Percentiles rank a stretch among this genome's conserved stretches.
These are phyloP conservation scores for Pseudonaja textilis DNA, from an alignment of 2,113 vertebrate genomes.

Conservation along the genomic window DNA sequence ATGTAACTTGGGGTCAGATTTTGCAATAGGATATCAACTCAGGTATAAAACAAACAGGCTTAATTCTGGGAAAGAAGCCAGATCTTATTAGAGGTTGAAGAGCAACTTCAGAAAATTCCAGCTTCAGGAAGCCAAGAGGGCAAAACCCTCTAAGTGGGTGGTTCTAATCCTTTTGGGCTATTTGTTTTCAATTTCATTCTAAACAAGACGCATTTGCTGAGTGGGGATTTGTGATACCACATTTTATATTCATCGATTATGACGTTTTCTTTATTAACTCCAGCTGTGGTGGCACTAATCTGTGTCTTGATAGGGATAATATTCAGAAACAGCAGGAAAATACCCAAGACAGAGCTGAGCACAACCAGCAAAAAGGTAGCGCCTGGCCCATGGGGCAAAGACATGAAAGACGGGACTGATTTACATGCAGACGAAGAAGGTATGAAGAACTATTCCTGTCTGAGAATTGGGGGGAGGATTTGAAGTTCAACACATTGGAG, in stretches of 20 bases:
- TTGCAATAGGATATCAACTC: background rate
- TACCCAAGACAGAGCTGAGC: background rate
- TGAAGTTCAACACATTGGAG: background rate
- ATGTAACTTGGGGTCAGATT: background rate
- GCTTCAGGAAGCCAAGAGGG: slow-evolving; percentile 33
- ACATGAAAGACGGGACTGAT: slow-evolving; percentile 79
- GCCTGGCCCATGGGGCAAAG: slow-evolving; percentile 80
- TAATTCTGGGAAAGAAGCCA: background rate
- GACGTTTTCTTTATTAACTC: slow-evolving; percentile 79
- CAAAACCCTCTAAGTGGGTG: background rate
- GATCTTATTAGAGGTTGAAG: background rate
- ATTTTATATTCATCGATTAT: slow-evolving; percentile 54
- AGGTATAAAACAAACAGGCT: background rate
- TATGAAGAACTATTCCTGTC: slow-evolving; percentile 52
- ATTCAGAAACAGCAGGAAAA: slow-evolving; percentile 62
- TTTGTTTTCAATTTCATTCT: background rate
- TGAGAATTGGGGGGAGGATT: fast-evolving
- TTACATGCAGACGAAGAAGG: slow-evolving; percentile 66
- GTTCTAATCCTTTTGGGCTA: slow-evolving; percentile 25
- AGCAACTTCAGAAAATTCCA: slow-evolving; percentile 18
- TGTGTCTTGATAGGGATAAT: slow-evolving; percentile 79
- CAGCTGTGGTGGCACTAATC: slow-evolving; percentile 76
- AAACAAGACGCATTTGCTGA: background rate
- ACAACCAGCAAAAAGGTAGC: slow-evolving; percentile 24
- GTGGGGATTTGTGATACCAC: background rate